These are phyloP conservation scores for Danaus chrysippus DNA, from an alignment of 2,888 invertebrate genomes.

Conservation along the genomic window DNA sequence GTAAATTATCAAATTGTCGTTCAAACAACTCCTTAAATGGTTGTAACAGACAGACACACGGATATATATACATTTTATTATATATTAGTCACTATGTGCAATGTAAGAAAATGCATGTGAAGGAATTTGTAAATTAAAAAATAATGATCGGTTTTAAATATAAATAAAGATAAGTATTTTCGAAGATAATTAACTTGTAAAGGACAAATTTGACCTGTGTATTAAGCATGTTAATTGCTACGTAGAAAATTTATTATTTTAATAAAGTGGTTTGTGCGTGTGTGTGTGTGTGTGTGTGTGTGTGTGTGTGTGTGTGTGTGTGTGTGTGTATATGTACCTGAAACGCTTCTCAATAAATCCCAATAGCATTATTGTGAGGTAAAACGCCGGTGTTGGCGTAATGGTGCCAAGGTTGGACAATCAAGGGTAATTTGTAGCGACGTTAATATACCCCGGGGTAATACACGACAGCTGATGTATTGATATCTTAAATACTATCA, in stretches of 20 bases:
- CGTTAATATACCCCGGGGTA: constrained; percentile 1
- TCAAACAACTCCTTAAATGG: constrained; percentile 3
- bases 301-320: too few species aligned
- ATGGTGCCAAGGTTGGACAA: constrained; percentile 31
- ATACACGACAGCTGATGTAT: constrained; percentile 4
- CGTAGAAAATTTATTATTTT: too few species aligned
- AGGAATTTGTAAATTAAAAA: background rate
- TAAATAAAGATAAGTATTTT: background rate
- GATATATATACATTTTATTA: background rate
- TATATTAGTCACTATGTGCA: background rate
- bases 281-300: too few species aligned
- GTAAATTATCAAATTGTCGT: constrained; percentile 2
- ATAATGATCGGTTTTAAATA: background rate
- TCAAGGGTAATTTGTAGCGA: constrained; percentile 12
- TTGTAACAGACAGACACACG: background rate
- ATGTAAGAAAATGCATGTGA: background rate
- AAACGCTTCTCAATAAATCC: constrained; percentile 3
- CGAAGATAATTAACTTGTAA: too few species aligned
- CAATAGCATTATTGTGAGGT: background rate
- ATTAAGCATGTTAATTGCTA: too few species aligned
- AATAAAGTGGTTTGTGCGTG: too few species aligned
- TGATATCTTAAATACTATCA: background rate
- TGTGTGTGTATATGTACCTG: background rate
- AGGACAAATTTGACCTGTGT: too few species aligned
- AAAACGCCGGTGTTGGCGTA: constrained; percentile 22